These are phyloP conservation scores for Eubasilissa regina DNA, from an alignment of 1,140 invertebrate genomes.

Conservation along the genomic window DNA sequence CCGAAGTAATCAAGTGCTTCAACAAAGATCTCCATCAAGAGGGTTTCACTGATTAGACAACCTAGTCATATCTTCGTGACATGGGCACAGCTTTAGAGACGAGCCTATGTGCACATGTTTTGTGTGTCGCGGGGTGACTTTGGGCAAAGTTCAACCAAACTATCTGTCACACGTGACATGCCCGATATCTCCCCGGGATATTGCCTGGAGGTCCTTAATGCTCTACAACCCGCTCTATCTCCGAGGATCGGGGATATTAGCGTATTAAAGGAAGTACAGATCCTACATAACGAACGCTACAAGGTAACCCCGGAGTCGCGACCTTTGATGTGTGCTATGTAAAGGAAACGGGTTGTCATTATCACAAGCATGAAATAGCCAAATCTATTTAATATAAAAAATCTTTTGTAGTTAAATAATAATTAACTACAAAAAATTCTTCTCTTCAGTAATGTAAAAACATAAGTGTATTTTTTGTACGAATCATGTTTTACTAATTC, in stretches of 20 bases:
- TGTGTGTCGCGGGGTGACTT: conserved; percentile 23
- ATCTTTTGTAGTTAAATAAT: too few species aligned
- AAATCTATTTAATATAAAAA: too few species aligned
- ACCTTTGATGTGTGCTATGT: too few species aligned
- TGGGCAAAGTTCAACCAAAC: conserved; percentile 27
- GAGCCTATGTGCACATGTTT: neutral
- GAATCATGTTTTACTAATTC: too few species aligned
- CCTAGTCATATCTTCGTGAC: conserved; percentile 2
- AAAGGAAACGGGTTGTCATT: too few species aligned
- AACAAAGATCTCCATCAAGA: conserved; percentile 6
- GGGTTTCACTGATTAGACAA: conserved; percentile 20
- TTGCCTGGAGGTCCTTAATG: conserved; percentile 41
- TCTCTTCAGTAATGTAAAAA: too few species aligned
- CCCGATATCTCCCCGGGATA: conserved; percentile 41
- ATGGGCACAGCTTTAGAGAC: neutral
- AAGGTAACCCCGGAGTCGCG: too few species aligned
- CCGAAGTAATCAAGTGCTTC: conserved; percentile 2
- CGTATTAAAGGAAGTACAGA: conserved; percentile 38
- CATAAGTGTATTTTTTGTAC: too few species aligned
- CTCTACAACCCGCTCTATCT: conserved; percentile 21
- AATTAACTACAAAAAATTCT: too few species aligned
- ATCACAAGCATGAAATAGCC: too few species aligned
- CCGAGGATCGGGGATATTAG: conserved; percentile 36
- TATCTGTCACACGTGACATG: conserved; percentile 45
- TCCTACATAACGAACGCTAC: too few species aligned